phyloP scores from a whole-genome alignment of 1,140 invertebrate species.

The Aphelenchoides besseyi region DNA sequence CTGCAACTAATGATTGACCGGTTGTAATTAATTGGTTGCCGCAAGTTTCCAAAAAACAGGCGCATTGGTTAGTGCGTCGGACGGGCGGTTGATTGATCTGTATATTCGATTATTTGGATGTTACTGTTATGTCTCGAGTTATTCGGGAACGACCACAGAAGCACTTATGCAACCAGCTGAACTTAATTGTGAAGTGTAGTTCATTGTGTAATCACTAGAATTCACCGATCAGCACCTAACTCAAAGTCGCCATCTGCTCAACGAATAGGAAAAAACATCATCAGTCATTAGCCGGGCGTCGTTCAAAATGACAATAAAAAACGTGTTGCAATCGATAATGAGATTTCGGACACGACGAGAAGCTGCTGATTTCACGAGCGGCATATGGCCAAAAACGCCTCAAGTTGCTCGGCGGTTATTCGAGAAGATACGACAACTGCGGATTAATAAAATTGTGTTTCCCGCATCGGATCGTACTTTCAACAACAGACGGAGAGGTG shows the following conservation, averaged over 20 bases:
- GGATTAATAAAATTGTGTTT: conserved; percentile 1
- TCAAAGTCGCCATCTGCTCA: background rate
- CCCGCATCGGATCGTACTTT: background rate
- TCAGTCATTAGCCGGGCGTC: background rate
- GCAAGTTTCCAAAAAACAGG: conserved; percentile 1
- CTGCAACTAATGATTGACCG: background rate
- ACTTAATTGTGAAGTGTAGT: background rate
- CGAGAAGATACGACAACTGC: background rate
- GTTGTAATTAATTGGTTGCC: background rate
- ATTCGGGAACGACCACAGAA: too few species aligned
- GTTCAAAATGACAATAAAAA: background rate
- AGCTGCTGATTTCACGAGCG: background rate
- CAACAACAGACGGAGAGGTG: background rate
- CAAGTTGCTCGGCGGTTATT: background rate
- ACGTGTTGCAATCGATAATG: background rate
- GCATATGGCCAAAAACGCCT: background rate
- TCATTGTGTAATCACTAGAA: background rate
- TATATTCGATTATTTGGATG: too few species aligned
- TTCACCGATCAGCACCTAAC: background rate
- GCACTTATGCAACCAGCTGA: background rate
- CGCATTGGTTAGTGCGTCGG: background rate
- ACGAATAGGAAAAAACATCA: background rate
- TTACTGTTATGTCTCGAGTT: too few species aligned
- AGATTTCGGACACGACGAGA: background rate
- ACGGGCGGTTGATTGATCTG: too few species aligned